Evolutionary conservation across 2,113 vertebrate species (phyloP).

Genomic region (Sebastes schlegelii): DNA sequence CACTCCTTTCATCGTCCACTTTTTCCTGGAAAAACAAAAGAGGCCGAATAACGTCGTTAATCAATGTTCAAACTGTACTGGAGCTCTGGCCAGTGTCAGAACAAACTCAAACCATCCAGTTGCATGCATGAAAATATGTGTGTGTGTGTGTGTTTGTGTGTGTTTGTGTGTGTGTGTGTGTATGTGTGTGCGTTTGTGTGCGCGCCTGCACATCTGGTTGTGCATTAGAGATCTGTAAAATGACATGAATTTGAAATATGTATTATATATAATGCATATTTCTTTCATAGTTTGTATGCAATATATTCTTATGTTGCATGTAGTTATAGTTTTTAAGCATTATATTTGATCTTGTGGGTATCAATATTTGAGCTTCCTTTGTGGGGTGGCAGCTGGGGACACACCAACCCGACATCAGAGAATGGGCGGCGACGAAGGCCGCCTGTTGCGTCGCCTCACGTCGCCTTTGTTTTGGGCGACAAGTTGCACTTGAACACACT

Average conservation of each 20-base stretch:
- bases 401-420: no score
- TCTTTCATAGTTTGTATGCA: background rate
- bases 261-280: background rate
- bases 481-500: no score
- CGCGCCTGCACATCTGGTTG: background rate
- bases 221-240: background rate
- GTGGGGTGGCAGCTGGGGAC: no score
- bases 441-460: no score
- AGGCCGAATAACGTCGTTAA: background rate
- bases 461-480: no score
- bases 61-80: constrained; percentile 20
- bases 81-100: constrained; percentile 32
- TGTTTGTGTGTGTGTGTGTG: background rate
- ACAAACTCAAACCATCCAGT: constrained; percentile 5
- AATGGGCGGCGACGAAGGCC: no score
- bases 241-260: background rate
- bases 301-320: background rate
- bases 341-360: no score
- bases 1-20: constrained; percentile 93
- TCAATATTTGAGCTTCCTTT: no score
- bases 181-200: background rate
- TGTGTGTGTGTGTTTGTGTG: background rate
- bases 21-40: constrained; percentile 72
- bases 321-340: no score
- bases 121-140: background rate